Conservation (phyloP, 2,797 vertebrate species). For the Odontamblyopus rebecca region DNA sequence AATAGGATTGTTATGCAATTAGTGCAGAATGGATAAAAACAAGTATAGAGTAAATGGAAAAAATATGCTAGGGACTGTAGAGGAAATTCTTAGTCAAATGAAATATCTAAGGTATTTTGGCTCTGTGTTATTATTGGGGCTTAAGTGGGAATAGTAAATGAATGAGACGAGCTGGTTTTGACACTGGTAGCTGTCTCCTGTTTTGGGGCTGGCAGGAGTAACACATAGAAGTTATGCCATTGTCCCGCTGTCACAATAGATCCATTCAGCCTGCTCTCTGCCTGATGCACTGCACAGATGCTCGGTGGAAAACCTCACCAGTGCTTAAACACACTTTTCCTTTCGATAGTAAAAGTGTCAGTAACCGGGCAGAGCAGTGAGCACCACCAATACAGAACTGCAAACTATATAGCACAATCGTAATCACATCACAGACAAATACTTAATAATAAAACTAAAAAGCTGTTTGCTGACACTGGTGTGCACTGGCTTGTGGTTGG, state of each 20-base stretch:
- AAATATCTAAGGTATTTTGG: not conserved
- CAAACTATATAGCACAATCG: not conserved
- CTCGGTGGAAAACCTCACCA: constrained; percentile 62
- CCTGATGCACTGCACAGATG: constrained; percentile 71
- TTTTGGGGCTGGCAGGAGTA: constrained; percentile 46
- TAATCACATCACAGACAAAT: not conserved
- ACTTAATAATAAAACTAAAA: not conserved
- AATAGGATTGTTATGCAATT: not conserved
- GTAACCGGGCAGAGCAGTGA: constrained; percentile 13
- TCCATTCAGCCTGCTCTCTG: constrained; percentile 60
- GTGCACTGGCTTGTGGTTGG: not conserved
- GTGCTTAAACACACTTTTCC: constrained; percentile 18
- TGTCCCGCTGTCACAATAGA: constrained; percentile 74
- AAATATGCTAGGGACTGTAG: not conserved
- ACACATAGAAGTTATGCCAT: constrained; percentile 69
- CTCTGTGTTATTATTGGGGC: not conserved
- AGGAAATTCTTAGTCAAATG: not conserved
- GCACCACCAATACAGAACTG: constrained; percentile 1
- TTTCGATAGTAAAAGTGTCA: constrained; percentile 24
- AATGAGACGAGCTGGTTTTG: constrained; percentile 5
- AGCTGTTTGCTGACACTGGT: not conserved
- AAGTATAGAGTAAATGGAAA: not conserved
- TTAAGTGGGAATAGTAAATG: constrained; percentile 8
- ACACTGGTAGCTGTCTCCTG: constrained; percentile 25
- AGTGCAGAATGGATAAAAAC: not conserved